A percentile compares a stretch with the other conserved stretches of the same genome.
phyloP scores from a whole-genome alignment of 2,113 vertebrate species.

The Eidolon helvum region DNA sequence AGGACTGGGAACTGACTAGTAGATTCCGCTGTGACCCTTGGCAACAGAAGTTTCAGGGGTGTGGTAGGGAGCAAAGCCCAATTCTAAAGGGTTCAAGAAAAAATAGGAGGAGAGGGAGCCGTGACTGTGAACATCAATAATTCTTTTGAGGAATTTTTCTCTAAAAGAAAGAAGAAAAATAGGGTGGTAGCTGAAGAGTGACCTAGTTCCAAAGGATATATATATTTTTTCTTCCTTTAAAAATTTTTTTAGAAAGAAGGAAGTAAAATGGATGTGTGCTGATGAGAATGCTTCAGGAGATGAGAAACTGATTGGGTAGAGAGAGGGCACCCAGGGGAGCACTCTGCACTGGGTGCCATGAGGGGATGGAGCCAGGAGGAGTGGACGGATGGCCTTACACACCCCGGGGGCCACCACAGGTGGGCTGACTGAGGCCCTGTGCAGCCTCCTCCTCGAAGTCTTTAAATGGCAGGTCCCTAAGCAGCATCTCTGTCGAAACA shows the following conservation, averaged over 20 bases:
- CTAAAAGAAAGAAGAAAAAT: neutral
- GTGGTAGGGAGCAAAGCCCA: neutral
- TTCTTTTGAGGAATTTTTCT: constrained; percentile 2
- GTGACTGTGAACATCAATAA: neutral
- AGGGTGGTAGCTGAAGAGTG: neutral
- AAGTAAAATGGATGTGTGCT: no score
- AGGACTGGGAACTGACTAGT: neutral
- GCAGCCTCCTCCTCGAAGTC: no score
- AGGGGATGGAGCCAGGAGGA: neutral
- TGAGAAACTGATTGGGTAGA: neutral
- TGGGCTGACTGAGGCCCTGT: neutral
- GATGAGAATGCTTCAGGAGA: neutral
- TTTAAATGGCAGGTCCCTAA: neutral
- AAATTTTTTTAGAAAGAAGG: neutral
- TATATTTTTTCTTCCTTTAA: neutral
- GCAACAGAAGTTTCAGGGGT: neutral
- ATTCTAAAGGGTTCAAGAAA: neutral
- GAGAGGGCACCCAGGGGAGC: neutral
- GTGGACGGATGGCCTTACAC: neutral
- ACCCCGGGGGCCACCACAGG: neutral
- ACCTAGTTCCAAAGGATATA: neutral
- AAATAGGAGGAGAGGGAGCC: neutral
- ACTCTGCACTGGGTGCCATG: rapidly evolving
- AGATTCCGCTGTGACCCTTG: neutral
- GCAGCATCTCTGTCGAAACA: neutral